Evolutionary conservation across 2,797 vertebrate genomes (phyloP), one percentile per base, ranked within the genome.

Genomic region (Chaunax sp.): DNA sequence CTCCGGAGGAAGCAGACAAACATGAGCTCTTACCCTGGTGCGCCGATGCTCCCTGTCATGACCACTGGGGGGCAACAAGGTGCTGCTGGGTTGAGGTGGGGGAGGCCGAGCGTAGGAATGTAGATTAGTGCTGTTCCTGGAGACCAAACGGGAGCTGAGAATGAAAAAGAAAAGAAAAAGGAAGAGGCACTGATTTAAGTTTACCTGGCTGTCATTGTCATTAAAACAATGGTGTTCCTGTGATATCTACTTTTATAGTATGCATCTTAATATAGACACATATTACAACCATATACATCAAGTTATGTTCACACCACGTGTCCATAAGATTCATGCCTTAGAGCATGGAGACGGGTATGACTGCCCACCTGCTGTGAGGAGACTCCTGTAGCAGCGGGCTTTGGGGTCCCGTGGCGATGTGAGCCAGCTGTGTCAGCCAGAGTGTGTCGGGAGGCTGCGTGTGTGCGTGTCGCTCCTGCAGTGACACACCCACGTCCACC

Each of bases 51-150:
- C 93, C 87, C 94, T 92, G 90, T 85, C 86, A 46, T 93, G 91
- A 73, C 90, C 94, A 88, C 91, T 93, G 54, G 95, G 84, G 66
- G 95, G 89, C 26, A 84, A 87, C 26, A 85, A 66, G 63, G 93
- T 92, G 80, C 92, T 89, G 83, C 92, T 90, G 69, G 92, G 92
- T 64, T 93, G 67, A 43, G 58, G 26, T 16, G 64, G 94, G 72
- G 96, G 96, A 78, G 97, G 97, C 68, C 96, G 95, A 54, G 98
- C 97, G 53, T 98, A 98, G 94, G 97, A 98, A 96, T 99, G 97
- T 93, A 98, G 96, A 95, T 97, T 96, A 88, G 94, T 95, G 90
- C 95, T 97, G 90, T 92, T 93, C 84, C 94, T 96, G 76, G 95
- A 95, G 80, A 95, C 94, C 56, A 95, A 92, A 85, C 96, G 95